A percentile compares a stretch with the other conserved stretches of the same genome.
Conservation (phyloP, 2,888 invertebrate species). For the Patella pellucida region DNA sequence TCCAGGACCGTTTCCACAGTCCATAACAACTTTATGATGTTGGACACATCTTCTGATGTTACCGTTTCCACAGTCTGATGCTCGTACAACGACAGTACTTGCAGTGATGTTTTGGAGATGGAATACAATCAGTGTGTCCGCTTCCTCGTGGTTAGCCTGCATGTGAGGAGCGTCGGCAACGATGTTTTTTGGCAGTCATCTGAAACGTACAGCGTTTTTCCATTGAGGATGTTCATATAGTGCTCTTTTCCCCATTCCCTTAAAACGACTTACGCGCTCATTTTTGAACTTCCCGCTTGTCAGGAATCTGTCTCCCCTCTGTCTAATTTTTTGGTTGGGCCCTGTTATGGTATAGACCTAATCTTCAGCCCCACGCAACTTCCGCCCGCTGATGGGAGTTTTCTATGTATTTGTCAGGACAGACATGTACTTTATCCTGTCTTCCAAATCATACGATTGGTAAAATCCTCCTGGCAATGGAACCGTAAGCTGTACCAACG, state of each 20-base stretch:
- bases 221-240: slow-evolving; percentile 9
- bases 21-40: too few species aligned
- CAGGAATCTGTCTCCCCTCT: slow-evolving; percentile 7
- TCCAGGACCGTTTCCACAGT: too few species aligned
- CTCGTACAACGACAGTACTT: background rate
- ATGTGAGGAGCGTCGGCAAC: background rate
- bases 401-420: background rate
- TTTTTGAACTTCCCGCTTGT: slow-evolving; percentile 17
- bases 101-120: background rate
- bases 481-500: background rate
- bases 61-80: too few species aligned
- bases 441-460: background rate
- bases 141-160: background rate
- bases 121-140: background rate
- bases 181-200: background rate
- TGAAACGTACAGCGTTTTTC: background rate
- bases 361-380: background rate
- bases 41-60: too few species aligned
- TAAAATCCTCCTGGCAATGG: background rate
- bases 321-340: slow-evolving; percentile 1
- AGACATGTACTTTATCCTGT: background rate
- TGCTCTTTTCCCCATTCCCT: slow-evolving; percentile 20
- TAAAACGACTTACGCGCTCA: slow-evolving; percentile 6
- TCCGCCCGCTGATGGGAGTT: background rate
- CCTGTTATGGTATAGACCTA: background rate